Base-by-base conservation (phyloP, 2,113 vertebrate genomes). In the Cairina moschata region DNA sequence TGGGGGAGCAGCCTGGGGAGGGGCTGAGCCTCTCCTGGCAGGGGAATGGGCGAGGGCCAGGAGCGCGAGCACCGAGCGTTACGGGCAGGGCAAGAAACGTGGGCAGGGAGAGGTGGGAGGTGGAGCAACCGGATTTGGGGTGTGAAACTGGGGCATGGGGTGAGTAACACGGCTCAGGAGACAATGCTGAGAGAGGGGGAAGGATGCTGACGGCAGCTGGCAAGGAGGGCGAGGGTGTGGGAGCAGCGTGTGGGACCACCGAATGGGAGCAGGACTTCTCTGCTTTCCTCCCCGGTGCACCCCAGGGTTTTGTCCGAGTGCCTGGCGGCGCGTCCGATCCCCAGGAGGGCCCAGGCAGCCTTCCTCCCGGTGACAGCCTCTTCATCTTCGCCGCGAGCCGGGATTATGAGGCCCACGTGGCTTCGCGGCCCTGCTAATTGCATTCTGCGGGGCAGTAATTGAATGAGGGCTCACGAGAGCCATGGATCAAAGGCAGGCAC, bases 381-480 rank as follows among this genome's bases (percentile, higher is more conserved):
- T 76, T 36, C 88, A 82, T 84, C 83, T 72, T 80, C 7, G 0
- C 93, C n/a, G 46, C 23, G 21, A 76, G 96, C 97, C 66, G 10
- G 79, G 90, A 81, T 91, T 89, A 92, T 77, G 94, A 96, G 89
- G 75, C 17, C 83, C 94, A 80, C 93, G 81, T 60, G 95, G 58
- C 84, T 69, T 23, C 56, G 48, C 67, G 25, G 94, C 94, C 83
- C 92, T 67, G 88, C 96, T 98, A 97, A 97, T 98, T 93, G 50
- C 95, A n/a, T 98, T 97, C 97, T 22, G 80, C 0, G 93, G 95
- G 95, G 92, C 96, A 80, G 91, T 98, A 98, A 98, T 98, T 94
- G 84, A 86, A 96, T 98, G 96, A 94, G 60, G 68, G 77, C 93
- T 95, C 92, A 65, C 80, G 88, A 92, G 97, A 88, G 87, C 96